Percentiles rank a stretch among this genome's conserved stretches.
phyloP scores from a whole-genome alignment of 2,797 vertebrate genomes.

The Cryptoprocta ferox region DNA sequence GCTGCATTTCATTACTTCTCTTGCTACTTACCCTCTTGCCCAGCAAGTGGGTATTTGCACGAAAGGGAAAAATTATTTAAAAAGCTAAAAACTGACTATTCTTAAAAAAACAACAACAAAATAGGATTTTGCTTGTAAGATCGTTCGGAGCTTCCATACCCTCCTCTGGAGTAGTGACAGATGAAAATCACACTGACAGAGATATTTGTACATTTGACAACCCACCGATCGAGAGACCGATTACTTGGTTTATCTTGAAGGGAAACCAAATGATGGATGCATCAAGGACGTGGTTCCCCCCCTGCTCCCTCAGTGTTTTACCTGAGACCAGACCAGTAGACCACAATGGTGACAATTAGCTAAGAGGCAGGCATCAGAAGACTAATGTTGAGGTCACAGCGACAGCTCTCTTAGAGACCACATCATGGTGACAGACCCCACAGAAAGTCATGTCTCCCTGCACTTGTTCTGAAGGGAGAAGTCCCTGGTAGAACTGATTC shows the following conservation, averaged over 20 bases:
- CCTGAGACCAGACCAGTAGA: neutral
- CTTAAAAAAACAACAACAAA: neutral
- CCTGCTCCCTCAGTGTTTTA: neutral
- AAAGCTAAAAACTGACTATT: conserved; percentile 9
- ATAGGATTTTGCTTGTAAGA: conserved; percentile 28
- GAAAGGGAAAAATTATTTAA: neutral
- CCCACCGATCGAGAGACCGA: neutral
- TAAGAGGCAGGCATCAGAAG: neutral
- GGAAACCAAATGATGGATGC: neutral
- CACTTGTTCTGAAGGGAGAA: neutral
- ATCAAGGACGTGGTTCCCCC: neutral
- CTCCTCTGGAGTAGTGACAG: neutral
- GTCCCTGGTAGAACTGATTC: neutral
- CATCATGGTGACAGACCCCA: neutral
- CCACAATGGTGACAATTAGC: neutral
- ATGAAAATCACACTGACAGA: neutral
- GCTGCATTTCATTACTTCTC: neutral
- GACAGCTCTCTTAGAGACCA: neutral
- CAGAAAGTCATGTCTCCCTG: neutral
- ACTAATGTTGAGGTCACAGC: neutral
- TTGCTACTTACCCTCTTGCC: conserved; percentile 28
- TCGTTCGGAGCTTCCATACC: neutral
- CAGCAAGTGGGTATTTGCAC: conserved; percentile 32
- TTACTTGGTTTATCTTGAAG: neutral
- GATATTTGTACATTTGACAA: neutral